Conservation (phyloP, 2,797 vertebrate genomes). For the Sebastes minor region DNA sequence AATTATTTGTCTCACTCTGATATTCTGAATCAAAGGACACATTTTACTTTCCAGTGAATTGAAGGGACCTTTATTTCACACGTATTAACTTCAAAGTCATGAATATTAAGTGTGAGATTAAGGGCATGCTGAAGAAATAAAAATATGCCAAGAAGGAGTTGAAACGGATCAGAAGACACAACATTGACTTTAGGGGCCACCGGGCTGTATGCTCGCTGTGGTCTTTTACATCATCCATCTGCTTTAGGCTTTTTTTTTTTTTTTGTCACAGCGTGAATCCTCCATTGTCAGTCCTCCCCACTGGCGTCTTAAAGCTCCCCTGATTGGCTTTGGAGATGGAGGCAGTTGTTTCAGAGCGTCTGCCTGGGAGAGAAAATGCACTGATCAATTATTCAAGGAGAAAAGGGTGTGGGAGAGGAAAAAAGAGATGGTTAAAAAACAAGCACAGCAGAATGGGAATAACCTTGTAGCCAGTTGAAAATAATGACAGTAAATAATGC, state of each 20-base stretch:
- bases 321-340: slow-evolving; percentile 57
- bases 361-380: slow-evolving; percentile 63
- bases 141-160: neutral
- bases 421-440: slow-evolving; percentile 37
- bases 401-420: slow-evolving; percentile 53
- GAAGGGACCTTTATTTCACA: slow-evolving; percentile 5
- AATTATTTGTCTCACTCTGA: neutral
- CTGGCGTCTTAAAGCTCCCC: slow-evolving; percentile 26
- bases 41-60: neutral
- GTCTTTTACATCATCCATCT: slow-evolving; percentile 24
- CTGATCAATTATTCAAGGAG: slow-evolving; percentile 82
- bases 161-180: neutral
- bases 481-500: neutral
- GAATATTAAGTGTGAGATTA: neutral
- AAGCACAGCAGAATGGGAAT: slow-evolving; percentile 25
- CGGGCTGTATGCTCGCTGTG: neutral
- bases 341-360: slow-evolving; percentile 59
- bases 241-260: slow-evolving; percentile 8
- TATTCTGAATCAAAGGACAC: neutral
- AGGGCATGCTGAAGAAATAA: neutral
- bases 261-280: slow-evolving; percentile 22
- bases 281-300: slow-evolving; percentile 32
- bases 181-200: neutral
- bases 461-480: slow-evolving; percentile 28
- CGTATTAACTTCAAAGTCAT: slow-evolving; percentile 6